Conservation (phyloP, 2,888 invertebrate genomes). For the Pyrocoelia pectoralis region DNA sequence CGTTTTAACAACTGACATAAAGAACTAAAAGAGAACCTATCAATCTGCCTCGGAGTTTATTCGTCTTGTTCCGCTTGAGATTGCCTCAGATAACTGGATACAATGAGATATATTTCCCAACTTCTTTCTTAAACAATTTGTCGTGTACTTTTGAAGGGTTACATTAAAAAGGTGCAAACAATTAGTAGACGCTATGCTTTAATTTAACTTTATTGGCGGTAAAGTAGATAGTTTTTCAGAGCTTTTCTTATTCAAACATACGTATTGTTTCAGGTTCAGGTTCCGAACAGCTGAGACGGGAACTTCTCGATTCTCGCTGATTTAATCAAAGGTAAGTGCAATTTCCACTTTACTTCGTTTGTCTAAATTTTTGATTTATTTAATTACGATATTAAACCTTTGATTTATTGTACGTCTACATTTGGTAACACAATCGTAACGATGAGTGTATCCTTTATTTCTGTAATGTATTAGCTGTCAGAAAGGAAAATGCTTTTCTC, state of each 20-base stretch:
- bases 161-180: slow-evolving; percentile 16
- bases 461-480: too few species aligned
- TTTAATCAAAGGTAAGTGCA: slow-evolving; percentile 51
- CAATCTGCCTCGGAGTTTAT: slow-evolving; percentile 25
- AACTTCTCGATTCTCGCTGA: slow-evolving; percentile 49
- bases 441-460: too few species aligned
- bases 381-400: too few species aligned
- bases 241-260: slow-evolving; percentile 22
- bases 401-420: too few species aligned
- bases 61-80: slow-evolving; percentile 15
- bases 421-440: too few species aligned
- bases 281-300: slow-evolving; percentile 40
- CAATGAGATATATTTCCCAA: background rate
- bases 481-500: background rate
- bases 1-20: slow-evolving; percentile 27
- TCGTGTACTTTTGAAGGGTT: background rate
- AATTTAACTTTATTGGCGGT: slow-evolving; percentile 29
- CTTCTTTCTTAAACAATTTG: background rate
- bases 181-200: slow-evolving; percentile 17
- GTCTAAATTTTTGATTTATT: background rate
- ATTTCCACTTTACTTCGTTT: slow-evolving; percentile 22
- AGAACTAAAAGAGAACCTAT: slow-evolving; percentile 24
- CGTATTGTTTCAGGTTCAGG: slow-evolving; percentile 44
- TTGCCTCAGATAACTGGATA: slow-evolving; percentile 10
- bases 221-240: slow-evolving; percentile 27